These are phyloP conservation scores for Tipula unca DNA, from an alignment of 2,888 invertebrate genomes.

Conservation along the genomic window DNA sequence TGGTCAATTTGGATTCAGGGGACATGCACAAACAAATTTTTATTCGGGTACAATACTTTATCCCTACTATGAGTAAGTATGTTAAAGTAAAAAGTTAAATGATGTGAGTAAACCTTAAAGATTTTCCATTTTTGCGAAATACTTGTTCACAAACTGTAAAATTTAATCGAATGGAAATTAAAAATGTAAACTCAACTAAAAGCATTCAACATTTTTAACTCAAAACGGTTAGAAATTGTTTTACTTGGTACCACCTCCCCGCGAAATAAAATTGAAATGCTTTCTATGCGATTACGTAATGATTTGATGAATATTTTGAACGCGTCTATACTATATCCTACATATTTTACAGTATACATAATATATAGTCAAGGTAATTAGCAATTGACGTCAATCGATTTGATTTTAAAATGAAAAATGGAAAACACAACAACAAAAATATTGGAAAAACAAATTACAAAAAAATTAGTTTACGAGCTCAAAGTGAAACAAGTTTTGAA, in stretches of 20 bases:
- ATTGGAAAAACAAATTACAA: neutral
- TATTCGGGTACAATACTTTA: no score
- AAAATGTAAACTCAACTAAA: neutral
- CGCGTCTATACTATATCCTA: neutral
- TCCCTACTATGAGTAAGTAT: no score
- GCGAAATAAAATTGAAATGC: neutral
- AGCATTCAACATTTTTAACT: neutral
- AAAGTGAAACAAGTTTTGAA: neutral
- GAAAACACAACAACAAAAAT: neutral
- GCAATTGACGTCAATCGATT: neutral
- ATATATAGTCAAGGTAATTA: neutral
- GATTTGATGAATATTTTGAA: neutral
- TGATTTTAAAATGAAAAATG: neutral
- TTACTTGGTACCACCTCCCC: neutral
- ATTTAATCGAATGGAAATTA: neutral
- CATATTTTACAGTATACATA: no score
- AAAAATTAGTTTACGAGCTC: neutral
- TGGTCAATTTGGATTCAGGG: no score
- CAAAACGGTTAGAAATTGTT: no score
- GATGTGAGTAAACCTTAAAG: no score
- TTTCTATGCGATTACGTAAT: neutral
- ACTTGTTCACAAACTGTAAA: neutral
- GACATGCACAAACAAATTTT: no score
- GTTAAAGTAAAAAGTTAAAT: no score
- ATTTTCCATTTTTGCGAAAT: neutral